phyloP scores from a whole-genome alignment of 2,888 invertebrate species.

The Halocaridina rubra region DNA sequence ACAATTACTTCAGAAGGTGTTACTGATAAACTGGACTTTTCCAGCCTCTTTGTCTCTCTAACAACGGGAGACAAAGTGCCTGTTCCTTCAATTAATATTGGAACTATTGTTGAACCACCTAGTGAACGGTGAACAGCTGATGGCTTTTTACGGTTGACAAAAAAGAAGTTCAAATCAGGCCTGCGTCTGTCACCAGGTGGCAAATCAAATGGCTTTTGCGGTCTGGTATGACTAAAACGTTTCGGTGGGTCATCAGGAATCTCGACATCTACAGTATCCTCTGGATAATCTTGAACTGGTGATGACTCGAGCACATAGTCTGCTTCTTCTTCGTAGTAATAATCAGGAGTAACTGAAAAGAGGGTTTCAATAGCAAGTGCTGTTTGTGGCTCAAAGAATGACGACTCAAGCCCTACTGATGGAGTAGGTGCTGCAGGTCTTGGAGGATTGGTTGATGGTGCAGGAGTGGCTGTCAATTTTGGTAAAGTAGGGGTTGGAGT shows the following conservation, averaged over 20 bases:
- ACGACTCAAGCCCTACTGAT: constrained; percentile 30
- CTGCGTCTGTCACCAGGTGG: constrained; percentile 26
- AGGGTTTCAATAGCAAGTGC: constrained; percentile 39
- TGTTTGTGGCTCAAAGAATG: constrained; percentile 32
- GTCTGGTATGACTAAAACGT: background rate
- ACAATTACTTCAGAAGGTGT: constrained; percentile 60
- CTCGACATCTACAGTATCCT: background rate
- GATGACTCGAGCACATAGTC: background rate
- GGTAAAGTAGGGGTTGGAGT: constrained; percentile 27
- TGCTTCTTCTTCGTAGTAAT: background rate
- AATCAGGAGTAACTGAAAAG: constrained; percentile 22
- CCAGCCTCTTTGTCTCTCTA: background rate
- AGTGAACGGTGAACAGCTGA: background rate
- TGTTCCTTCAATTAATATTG: constrained; percentile 55
- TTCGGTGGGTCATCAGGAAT: background rate
- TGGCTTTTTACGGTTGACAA: constrained; percentile 32
- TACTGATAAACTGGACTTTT: background rate
- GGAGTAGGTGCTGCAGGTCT: background rate
- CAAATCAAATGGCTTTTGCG: background rate
- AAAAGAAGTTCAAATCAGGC: constrained; percentile 41
- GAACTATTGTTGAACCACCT: constrained; percentile 55
- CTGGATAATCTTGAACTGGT: background rate
- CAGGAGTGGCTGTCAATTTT: constrained; percentile 22
- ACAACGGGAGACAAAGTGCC: constrained; percentile 5
- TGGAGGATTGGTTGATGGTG: background rate